These are phyloP conservation scores for Alectoris magna DNA, from an alignment of 2,797 vertebrate species.

Conservation along the genomic window DNA sequence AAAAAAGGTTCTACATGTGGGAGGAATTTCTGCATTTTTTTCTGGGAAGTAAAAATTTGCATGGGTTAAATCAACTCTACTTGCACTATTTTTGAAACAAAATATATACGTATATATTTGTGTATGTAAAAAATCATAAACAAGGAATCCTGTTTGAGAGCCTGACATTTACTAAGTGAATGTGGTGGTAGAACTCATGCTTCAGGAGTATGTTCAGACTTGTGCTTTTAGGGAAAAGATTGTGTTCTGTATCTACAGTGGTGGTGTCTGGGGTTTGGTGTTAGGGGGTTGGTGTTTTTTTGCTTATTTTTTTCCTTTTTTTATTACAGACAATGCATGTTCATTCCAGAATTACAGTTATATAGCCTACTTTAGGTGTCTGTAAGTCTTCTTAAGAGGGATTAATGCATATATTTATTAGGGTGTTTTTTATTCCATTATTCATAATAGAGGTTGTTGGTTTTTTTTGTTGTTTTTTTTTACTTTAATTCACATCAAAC, in stretches of 20 bases:
- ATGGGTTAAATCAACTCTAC: neutral
- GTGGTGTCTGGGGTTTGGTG: accelerated
- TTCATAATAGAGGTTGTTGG: neutral
- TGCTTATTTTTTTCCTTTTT: neutral
- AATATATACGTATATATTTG: accelerated
- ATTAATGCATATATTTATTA: neutral
- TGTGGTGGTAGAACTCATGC: accelerated
- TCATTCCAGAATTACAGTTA: neutral
- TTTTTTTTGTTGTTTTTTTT: neutral
- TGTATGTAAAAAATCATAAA: neutral
- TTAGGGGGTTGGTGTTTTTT: accelerated
- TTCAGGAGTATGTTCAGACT: neutral
- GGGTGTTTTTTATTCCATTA: neutral
- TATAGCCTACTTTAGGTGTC: neutral
- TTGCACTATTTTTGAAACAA: neutral
- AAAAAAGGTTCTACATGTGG: neutral
- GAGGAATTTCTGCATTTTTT: neutral
- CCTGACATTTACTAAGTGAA: neutral
- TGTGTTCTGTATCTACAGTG: neutral
- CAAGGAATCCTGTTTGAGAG: neutral
- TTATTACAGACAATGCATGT: neutral
- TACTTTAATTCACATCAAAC: neutral
- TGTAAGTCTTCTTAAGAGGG: neutral
- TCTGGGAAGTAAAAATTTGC: neutral
- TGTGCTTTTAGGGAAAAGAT: neutral